Percentiles rank a stretch among this genome's conserved stretches.
phyloP scores from a whole-genome alignment of 2,888 invertebrate genomes.

The Drosophila atroscutellata region DNA sequence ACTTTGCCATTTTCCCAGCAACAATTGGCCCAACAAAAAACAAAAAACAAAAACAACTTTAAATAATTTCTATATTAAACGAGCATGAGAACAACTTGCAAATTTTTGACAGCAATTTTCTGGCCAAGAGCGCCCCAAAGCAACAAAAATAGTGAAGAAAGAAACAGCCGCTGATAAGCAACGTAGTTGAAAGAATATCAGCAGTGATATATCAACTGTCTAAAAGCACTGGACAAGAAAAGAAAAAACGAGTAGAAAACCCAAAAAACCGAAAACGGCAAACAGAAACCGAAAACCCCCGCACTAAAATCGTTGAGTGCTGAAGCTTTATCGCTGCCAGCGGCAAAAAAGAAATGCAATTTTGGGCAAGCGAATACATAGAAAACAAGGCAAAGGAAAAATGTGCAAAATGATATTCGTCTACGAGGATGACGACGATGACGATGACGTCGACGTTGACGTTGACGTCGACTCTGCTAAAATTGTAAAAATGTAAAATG shows the following conservation, averaged over 20 bases:
- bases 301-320: conserved; percentile 45
- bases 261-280: conserved; percentile 5
- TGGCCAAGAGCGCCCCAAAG: conserved; percentile 48
- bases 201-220: conserved; percentile 77
- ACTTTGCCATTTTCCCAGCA: conserved; percentile 64
- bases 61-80: conserved; percentile 81
- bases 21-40: conserved; percentile 35
- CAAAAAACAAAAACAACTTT: conserved; percentile 31
- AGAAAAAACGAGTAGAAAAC: conserved; percentile 4
- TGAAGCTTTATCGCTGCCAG: conserved; percentile 68
- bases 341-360: conserved; percentile 70
- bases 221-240: conserved; percentile 10
- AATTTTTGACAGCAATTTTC: conserved; percentile 69
- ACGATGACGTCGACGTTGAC: conserved; percentile 8
- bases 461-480: conserved; percentile 29
- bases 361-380: conserved; percentile 48
- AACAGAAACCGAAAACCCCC: conserved; percentile 13
- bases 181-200: conserved; percentile 64
- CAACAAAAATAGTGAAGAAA: conserved; percentile 16
- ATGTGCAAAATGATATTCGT: conserved; percentile 62
- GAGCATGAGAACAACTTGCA: conserved; percentile 69
- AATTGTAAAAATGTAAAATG: conserved; percentile 54
- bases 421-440: conserved; percentile 46
- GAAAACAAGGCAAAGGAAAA: conserved; percentile 46
- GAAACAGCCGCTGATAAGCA: conserved; percentile 55